phyloP scores from a whole-genome alignment of 2,888 invertebrate species.

The Orgyia antiqua region DNA sequence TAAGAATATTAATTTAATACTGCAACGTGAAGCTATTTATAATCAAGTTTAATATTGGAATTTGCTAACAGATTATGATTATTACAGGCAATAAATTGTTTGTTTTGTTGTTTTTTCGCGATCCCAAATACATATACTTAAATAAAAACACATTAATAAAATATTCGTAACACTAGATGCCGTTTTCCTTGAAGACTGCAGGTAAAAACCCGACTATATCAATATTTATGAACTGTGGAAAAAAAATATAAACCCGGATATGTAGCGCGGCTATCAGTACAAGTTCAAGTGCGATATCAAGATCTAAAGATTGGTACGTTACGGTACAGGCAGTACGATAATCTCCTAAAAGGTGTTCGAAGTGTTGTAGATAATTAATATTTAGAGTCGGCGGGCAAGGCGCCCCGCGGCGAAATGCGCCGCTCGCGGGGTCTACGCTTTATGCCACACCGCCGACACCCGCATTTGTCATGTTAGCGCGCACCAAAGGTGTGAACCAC shows the following conservation, averaged over 20 bases:
- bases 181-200: too few relatives aligned
- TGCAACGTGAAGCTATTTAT: too few relatives aligned
- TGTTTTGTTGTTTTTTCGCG: too few relatives aligned
- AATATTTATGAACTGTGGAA: too few relatives aligned
- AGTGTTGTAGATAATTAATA: slow-evolving; percentile 75
- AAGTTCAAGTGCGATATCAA: slow-evolving; percentile 46
- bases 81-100: too few relatives aligned
- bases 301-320: slow-evolving; percentile 60
- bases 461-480: slow-evolving; percentile 77
- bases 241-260: slow-evolving; percentile 16
- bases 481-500: slow-evolving; percentile 74
- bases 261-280: slow-evolving; percentile 14
- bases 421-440: slow-evolving; percentile 47
- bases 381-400: slow-evolving; percentile 52
- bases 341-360: slow-evolving; percentile 73
- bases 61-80: too few relatives aligned
- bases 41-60: too few relatives aligned
- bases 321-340: slow-evolving; percentile 61
- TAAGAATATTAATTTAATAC: too few relatives aligned
- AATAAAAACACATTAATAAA: too few relatives aligned
- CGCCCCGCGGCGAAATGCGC: slow-evolving; percentile 67
- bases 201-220: too few relatives aligned
- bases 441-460: slow-evolving; percentile 54
- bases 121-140: too few relatives aligned
- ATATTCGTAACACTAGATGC: too few relatives aligned